These are phyloP conservation scores for Ceuthmochares aereus DNA, from an alignment of 2,113 vertebrate genomes.

Conservation along the genomic window DNA sequence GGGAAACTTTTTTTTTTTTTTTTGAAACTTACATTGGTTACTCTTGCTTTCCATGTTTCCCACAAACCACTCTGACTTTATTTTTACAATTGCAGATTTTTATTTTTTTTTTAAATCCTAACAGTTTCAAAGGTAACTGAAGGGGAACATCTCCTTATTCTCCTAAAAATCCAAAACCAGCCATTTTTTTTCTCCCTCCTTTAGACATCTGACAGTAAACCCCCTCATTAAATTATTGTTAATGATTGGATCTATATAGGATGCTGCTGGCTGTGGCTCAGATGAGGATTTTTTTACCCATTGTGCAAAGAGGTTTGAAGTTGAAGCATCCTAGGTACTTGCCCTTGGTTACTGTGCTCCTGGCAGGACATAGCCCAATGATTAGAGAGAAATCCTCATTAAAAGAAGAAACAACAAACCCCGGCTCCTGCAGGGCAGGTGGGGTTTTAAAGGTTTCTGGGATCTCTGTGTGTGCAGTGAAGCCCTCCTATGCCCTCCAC, in stretches of 20 bases:
- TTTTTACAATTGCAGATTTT: not conserved
- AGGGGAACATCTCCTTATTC: not conserved
- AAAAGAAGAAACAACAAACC: not conserved
- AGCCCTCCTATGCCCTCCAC: not conserved
- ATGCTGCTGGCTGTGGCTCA: not conserved
- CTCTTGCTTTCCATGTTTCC: not conserved
- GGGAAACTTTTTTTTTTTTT: not conserved
- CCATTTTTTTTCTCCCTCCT: not conserved
- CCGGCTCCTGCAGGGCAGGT: not conserved
- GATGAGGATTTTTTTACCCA: not conserved
- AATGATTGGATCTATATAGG: not conserved
- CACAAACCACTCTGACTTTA: not conserved
- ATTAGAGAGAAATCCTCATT: not conserved
- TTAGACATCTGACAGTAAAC: not conserved
- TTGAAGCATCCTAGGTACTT: not conserved
- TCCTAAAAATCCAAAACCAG: not conserved
- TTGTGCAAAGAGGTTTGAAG: not conserved
- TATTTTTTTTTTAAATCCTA: not conserved
- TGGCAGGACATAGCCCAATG: not conserved
- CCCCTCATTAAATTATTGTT: not conserved
- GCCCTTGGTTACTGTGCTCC: not conserved
- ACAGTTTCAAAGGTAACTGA: not conserved
- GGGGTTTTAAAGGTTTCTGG: not conserved
- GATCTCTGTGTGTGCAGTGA: accelerated
- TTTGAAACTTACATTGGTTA: not conserved